Base-by-base conservation (phyloP, 1,140 invertebrate species). In the Frieseomelitta varia region DNA sequence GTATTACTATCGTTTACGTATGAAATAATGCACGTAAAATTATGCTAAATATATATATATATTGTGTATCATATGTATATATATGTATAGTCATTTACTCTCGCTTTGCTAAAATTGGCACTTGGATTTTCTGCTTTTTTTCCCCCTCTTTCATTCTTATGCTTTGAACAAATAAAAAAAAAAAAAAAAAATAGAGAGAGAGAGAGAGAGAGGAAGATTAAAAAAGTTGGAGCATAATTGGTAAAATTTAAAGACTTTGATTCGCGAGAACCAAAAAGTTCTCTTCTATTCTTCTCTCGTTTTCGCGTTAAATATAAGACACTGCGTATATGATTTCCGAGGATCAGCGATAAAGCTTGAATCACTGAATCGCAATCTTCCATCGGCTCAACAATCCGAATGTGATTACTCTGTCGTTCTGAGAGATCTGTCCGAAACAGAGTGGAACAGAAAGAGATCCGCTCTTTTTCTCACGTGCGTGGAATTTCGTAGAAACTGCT, bases 81-180 rank as follows among this genome's bases (percentile, higher is more conserved):
- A 53, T 86, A 79, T 77, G 67, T 83, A 83, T 90, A 88, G 83
- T 88, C 81, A 68, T 86, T 88, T 90, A 91, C 86, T 91, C 85
- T 88, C 75, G 69, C 67, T 87, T 92, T 61, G 84, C 88, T 92
- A 92, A 81, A 87, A 92, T 92, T 92, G 92, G 92, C 92, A 92
- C 92, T 92, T 92, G 87, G 65, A 89, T 85, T 83, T 79, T 87
- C 80, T 85, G 78, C 30, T 61, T 81, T 67, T 75, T 81, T 58
- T 79, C 34, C 21, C 34, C 17, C 4, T 79, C 51, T 34, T 53
- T 24, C 4, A 21, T 65, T 74, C 12, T 71, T 76, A 84, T 63
- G 67, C 55, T 79, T 80, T 21, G 63, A 69, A 73, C 27, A 72
- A 87, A 75, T 75, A 1, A 85, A 88, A 55, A 81, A 78, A 65